phyloP scores from a whole-genome alignment of 2,888 invertebrate species.

The Beris morrisii region DNA sequence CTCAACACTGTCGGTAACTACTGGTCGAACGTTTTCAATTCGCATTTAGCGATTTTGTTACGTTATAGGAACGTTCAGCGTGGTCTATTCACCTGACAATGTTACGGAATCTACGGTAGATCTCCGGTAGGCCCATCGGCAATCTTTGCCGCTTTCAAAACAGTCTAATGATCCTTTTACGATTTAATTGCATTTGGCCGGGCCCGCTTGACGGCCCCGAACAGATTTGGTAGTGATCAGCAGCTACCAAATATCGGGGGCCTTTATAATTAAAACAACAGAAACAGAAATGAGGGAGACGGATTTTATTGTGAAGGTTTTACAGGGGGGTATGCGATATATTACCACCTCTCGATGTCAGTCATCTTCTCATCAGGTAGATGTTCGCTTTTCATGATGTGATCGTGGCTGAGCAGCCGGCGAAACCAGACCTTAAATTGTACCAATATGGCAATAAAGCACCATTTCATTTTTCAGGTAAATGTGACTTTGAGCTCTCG shows the following conservation, averaged over 20 bases:
- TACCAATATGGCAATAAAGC: background rate
- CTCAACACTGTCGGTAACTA: no score
- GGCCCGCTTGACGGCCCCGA: constrained; percentile 27
- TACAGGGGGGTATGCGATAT: background rate
- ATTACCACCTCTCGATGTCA: background rate
- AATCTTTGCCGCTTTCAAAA: constrained; percentile 27
- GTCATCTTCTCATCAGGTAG: constrained; percentile 4
- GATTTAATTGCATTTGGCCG: constrained; percentile 33
- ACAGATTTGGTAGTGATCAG: constrained; percentile 24
- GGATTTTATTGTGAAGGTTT: background rate
- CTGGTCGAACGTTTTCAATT: no score
- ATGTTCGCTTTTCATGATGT: background rate
- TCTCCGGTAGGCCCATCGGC: no score
- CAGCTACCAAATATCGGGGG: constrained; percentile 30
- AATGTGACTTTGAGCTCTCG: background rate
- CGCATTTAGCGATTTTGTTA: no score
- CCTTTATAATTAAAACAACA: constrained; percentile 6
- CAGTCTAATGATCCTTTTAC: constrained; percentile 36
- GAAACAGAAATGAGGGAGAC: background rate
- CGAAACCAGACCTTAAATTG: background rate
- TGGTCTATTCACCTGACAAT: no score
- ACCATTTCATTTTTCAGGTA: background rate
- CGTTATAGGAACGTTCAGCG: no score
- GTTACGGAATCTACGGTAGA: no score
- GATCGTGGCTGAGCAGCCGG: background rate